These are phyloP conservation scores for Sphaerodactylus townsendi DNA, from an alignment of 2,113 vertebrate species.

Conservation along the genomic window DNA sequence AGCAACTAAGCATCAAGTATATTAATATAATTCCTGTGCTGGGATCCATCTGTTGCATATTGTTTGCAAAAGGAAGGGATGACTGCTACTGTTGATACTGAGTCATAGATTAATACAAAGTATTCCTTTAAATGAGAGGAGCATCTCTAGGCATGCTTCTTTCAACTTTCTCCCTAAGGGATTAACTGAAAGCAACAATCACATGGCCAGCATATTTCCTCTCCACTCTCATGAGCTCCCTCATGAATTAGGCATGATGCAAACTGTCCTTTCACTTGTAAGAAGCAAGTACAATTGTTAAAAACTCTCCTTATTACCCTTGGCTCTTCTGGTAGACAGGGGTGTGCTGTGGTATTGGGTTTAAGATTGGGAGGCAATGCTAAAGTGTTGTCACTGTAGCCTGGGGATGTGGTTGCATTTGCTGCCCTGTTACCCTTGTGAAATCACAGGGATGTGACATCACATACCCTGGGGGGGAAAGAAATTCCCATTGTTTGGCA, in stretches of 20 bases:
- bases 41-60: constrained; percentile 1
- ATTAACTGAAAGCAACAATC: background rate
- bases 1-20: constrained; percentile 33
- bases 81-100: background rate
- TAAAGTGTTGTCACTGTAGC: background rate
- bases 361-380: background rate
- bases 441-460: too few relatives aligned
- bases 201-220: background rate
- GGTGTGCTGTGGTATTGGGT: background rate
- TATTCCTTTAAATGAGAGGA: background rate
- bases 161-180: too few relatives aligned
- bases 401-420: background rate
- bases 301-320: background rate
- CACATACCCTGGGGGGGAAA: too few relatives aligned
- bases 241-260: background rate
- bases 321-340: background rate
- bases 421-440: too few relatives aligned
- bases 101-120: background rate
- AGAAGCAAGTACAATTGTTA: background rate
- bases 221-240: background rate
- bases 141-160: background rate
- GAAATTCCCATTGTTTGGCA: background rate
- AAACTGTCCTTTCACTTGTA: background rate
- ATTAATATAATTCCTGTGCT: background rate
- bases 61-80: background rate